Evolutionary conservation across 2,888 invertebrate species (phyloP).

Genomic region (Ichneumoninae sp.): DNA sequence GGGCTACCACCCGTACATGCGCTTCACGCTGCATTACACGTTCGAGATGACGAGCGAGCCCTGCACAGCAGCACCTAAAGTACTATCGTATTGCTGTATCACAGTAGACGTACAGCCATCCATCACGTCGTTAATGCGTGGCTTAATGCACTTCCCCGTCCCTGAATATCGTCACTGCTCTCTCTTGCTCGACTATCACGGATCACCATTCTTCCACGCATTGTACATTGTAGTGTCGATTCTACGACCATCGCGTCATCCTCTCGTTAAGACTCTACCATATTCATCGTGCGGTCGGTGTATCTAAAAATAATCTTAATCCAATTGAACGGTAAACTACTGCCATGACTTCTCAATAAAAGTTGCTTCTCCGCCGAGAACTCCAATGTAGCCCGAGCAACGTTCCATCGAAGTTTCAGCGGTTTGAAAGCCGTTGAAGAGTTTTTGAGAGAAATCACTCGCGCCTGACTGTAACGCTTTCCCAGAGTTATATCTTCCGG

Average conservation of each 20-base stretch:
- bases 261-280: background rate
- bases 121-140: conserved; percentile 78
- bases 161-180: conserved; percentile 27
- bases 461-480: conserved; percentile 1
- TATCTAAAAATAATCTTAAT: background rate
- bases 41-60: conserved; percentile 26
- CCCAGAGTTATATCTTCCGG: background rate
- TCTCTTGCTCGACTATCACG: conserved; percentile 28
- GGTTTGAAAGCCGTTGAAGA: conserved; percentile 11
- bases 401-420: conserved; percentile 5
- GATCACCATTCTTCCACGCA: conserved; percentile 26
- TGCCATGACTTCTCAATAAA: background rate
- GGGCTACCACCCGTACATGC: conserved; percentile 43
- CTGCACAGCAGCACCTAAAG: conserved; percentile 30
- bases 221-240: background rate
- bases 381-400: background rate
- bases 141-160: conserved; percentile 73
- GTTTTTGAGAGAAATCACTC: conserved; percentile 9
- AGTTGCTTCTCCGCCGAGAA: background rate
- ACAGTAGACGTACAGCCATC: conserved; percentile 74
- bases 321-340: background rate
- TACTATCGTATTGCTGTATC: conserved; percentile 62
- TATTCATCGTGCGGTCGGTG: background rate
- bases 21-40: conserved; percentile 54
- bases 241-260: background rate